Conservation (phyloP, 2,113 vertebrate genomes). For the Antennarius striatus region DNA sequence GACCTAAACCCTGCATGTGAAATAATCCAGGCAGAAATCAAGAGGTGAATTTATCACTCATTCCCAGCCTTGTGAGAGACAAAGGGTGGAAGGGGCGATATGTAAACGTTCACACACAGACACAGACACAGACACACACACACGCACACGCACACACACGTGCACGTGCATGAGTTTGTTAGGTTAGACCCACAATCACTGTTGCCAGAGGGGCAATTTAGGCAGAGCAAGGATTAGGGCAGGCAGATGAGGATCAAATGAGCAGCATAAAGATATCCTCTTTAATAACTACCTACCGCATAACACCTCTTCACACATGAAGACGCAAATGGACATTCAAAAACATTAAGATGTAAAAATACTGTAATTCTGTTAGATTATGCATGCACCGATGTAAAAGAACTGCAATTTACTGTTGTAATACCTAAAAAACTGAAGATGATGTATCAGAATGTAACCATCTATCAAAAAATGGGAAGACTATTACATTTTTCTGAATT, state of each 20-base stretch:
- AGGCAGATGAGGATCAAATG: constrained; percentile 70
- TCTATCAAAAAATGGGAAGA: too few relatives aligned
- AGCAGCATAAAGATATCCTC: constrained; percentile 63
- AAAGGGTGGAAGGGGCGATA: constrained; percentile 26
- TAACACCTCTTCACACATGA: constrained; percentile 44
- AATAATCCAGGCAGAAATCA: constrained; percentile 75
- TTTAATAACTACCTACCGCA: constrained; percentile 60
- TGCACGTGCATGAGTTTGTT: constrained; percentile 17
- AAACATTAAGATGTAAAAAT: constrained; percentile 44
- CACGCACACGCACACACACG: too few relatives aligned
- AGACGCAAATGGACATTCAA: constrained; percentile 37
- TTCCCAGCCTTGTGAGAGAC: constrained; percentile 26
- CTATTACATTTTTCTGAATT: too few relatives aligned
- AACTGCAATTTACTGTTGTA: neutral
- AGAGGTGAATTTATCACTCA: too few relatives aligned
- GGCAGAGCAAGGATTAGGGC: constrained; percentile 70
- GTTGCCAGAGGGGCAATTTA: constrained; percentile 76
- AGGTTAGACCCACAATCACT: constrained; percentile 61
- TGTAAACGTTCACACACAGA: constrained; percentile 22
- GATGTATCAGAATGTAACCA: neutral
- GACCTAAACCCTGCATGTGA: constrained; percentile 81
- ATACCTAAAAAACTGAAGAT: neutral
- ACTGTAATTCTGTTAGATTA: constrained; percentile 28
- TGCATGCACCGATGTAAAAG: constrained; percentile 8
- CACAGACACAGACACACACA: neutral